A percentile compares a stretch with the other conserved stretches of the same genome.
phyloP scores from a whole-genome alignment of 2,888 invertebrate genomes.

The Melitaea athalia region DNA sequence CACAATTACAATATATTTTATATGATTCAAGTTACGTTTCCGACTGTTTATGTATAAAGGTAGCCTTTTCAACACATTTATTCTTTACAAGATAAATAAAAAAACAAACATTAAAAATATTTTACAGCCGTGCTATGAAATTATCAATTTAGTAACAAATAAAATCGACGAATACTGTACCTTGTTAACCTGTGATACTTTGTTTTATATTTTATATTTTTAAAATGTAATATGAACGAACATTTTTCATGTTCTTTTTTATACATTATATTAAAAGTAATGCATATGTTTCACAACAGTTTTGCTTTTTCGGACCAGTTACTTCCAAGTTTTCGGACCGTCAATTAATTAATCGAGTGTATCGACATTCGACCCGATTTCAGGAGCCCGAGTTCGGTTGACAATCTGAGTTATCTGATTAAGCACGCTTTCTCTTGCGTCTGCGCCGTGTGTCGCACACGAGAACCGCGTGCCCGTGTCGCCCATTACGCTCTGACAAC shows the following conservation, averaged over 20 bases:
- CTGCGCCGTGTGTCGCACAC: slow-evolving; percentile 48
- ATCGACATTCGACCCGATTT: slow-evolving; percentile 82
- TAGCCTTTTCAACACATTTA: no score
- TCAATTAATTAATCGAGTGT: slow-evolving; percentile 81
- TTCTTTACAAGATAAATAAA: neutral
- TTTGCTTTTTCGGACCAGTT: slow-evolving; percentile 72
- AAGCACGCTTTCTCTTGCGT: slow-evolving; percentile 79
- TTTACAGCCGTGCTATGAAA: neutral
- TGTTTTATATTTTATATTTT: neutral
- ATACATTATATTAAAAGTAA: slow-evolving; percentile 33
- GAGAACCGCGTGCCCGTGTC: slow-evolving; percentile 38
- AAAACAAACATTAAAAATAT: neutral
- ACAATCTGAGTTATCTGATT: slow-evolving; percentile 82
- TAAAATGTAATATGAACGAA: neutral
- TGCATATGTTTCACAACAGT: slow-evolving; percentile 66
- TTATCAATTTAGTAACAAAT: neutral
- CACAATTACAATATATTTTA: no score
- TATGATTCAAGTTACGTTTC: no score
- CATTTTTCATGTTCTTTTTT: slow-evolving; percentile 30
- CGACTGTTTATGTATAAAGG: no score
- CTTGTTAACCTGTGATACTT: neutral
- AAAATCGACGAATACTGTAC: neutral
- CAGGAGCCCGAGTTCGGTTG: slow-evolving; percentile 77
- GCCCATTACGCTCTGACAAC: slow-evolving; percentile 32
- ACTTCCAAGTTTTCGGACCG: slow-evolving; percentile 73